Evolutionary conservation across 2,797 vertebrate genomes (phyloP).

Genomic region (Oreortyx pictus): DNA sequence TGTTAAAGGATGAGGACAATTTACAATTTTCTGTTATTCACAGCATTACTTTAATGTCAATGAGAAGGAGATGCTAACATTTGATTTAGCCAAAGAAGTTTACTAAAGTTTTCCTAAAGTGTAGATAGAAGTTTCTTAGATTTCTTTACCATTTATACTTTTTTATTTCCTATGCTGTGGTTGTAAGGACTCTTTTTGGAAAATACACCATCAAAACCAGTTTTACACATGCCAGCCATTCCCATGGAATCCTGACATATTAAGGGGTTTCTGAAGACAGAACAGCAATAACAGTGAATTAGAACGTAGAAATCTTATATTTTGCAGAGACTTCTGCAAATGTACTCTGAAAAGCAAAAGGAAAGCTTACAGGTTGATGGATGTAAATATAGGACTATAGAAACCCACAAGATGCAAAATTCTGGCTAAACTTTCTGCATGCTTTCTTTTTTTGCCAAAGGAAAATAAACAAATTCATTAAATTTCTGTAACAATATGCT

Average conservation of each 20-base stretch:
- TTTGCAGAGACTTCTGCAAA: not conserved
- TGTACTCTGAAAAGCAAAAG: not conserved
- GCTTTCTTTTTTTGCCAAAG: not conserved
- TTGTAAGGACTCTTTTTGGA: not conserved
- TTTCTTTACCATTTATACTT: not conserved
- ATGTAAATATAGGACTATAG: not conserved
- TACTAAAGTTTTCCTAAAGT: too few species aligned
- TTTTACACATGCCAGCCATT: not conserved
- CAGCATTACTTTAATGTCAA: not conserved
- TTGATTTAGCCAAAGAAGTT: slow-evolving; percentile 2
- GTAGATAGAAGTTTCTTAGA: too few species aligned
- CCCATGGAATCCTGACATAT: not conserved
- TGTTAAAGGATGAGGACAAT: not conserved
- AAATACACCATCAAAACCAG: not conserved
- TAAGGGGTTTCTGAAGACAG: not conserved
- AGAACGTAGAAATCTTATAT: not conserved
- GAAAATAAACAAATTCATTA: not conserved
- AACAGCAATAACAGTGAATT: not conserved
- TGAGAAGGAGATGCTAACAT: not conserved
- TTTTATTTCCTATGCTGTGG: not conserved
- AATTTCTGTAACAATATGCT: not conserved
- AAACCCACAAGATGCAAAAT: not conserved
- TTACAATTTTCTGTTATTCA: not conserved
- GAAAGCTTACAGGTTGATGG: not conserved
- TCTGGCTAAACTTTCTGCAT: not conserved